phyloP scores from a whole-genome alignment of 2,888 invertebrate genomes.

The Harmothoe impar region DNA sequence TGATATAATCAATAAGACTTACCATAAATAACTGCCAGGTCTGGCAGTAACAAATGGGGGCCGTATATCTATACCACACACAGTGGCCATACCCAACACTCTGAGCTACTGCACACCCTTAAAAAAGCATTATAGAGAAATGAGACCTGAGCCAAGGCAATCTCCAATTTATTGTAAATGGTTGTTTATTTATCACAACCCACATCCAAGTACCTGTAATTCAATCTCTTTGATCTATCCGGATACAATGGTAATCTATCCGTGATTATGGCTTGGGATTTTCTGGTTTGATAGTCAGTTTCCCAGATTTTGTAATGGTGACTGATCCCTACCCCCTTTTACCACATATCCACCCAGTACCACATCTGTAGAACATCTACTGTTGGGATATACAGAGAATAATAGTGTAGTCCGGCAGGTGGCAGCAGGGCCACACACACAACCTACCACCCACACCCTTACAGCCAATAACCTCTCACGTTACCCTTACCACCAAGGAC shows the following conservation, averaged over 20 bases:
- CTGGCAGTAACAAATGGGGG: slow-evolving; percentile 34
- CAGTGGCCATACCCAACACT: background rate
- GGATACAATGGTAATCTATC: too few relatives aligned
- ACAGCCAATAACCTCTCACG: slow-evolving; percentile 1
- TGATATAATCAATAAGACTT: slow-evolving; percentile 25
- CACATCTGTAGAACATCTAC: slow-evolving; percentile 15
- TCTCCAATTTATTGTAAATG: too few relatives aligned
- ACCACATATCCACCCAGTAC: background rate
- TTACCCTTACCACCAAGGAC: slow-evolving; percentile 20
- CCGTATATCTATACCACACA: slow-evolving; percentile 17
- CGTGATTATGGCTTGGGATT: too few relatives aligned
- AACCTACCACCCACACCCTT: background rate
- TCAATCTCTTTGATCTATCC: too few relatives aligned
- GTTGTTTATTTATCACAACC: too few relatives aligned
- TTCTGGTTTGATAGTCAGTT: too few relatives aligned
- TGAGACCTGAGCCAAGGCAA: too few relatives aligned
- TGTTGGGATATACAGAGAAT: background rate
- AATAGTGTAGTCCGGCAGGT: slow-evolving; percentile 6
- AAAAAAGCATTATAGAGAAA: background rate
- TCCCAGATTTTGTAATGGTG: too few relatives aligned
- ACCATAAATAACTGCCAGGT: slow-evolving; percentile 20
- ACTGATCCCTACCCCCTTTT: too few relatives aligned
- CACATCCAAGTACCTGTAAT: too few relatives aligned
- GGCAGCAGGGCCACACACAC: background rate
- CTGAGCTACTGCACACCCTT: background rate